A percentile compares a stretch with the other conserved stretches of the same genome.
Evolutionary conservation across 2,113 vertebrate species (phyloP).

Genomic region (Nyctibius bracteatus): DNA sequence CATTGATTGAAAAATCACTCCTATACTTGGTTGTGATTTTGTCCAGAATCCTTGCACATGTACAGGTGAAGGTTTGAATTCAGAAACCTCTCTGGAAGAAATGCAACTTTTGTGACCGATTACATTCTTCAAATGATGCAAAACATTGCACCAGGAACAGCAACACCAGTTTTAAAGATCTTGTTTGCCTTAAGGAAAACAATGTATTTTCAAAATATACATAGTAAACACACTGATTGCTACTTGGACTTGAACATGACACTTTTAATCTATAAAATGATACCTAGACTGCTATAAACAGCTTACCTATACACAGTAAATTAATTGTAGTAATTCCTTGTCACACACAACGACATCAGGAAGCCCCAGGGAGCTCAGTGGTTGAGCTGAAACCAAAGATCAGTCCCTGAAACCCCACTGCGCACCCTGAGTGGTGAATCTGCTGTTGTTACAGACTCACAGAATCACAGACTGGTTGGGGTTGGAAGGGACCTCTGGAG

Average conservation of each 20-base stretch:
- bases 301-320: background rate
- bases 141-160: background rate
- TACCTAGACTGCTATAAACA: rapidly evolving
- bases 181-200: background rate
- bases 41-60: background rate
- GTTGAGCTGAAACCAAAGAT: too few species aligned
- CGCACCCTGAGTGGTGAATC: rapidly evolving
- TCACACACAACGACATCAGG: too few species aligned
- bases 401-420: too few species aligned
- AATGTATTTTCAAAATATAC: background rate
- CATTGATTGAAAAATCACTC: background rate
- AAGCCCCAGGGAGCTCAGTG: rapidly evolving
- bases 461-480: too few species aligned
- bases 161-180: background rate
- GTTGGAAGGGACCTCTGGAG: too few species aligned
- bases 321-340: background rate
- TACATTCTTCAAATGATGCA: rapidly evolving
- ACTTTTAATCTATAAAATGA: background rate
- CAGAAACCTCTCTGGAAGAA: background rate
- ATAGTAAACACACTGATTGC: background rate
- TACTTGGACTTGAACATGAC: background rate
- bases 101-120: background rate
- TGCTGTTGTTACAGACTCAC: too few species aligned
- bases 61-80: background rate
- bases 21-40: background rate